A percentile compares a stretch with the other conserved stretches of the same genome.
Evolutionary conservation across 2,888 invertebrate genomes (phyloP).

Genomic region (Cephalotes varians): DNA sequence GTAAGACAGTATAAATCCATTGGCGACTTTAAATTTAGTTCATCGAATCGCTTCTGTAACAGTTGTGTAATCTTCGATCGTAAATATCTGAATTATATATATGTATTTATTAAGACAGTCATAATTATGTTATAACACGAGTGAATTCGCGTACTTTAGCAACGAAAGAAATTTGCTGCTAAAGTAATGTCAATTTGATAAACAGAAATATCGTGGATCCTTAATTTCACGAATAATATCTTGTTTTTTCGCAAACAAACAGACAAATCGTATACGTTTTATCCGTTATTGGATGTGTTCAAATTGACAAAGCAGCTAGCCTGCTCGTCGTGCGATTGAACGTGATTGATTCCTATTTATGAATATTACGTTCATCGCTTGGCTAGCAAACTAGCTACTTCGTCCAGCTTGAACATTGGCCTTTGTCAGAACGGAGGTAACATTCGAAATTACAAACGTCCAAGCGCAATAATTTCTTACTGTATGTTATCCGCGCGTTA

Average conservation of each 20-base stretch:
- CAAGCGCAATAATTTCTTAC: conserved; percentile 70
- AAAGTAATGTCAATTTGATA: background rate
- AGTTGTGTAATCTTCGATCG: background rate
- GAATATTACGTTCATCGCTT: no score
- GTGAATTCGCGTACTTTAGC: background rate
- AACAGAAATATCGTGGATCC: background rate
- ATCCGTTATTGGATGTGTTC: no score
- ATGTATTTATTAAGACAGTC: background rate
- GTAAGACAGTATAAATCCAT: background rate
- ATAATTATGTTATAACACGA: background rate
- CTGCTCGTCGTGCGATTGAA: no score
- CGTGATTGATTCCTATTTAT: no score
- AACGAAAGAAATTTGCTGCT: background rate
- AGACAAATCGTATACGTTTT: background rate
- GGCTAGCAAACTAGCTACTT: no score
- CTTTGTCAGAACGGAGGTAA: conserved; percentile 15
- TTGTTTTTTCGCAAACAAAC: background rate
- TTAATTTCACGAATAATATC: background rate
- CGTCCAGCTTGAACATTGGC: no score
- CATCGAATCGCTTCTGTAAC: background rate
- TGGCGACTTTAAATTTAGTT: background rate
- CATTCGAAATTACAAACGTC: conserved; percentile 55
- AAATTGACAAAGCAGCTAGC: no score
- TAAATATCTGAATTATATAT: background rate
- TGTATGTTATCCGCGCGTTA: conserved; percentile 22